A percentile compares a stretch with the other conserved stretches of the same genome.
Evolutionary conservation across 1,140 invertebrate species (phyloP).

Genomic region (Agraylea sexmaculata): DNA sequence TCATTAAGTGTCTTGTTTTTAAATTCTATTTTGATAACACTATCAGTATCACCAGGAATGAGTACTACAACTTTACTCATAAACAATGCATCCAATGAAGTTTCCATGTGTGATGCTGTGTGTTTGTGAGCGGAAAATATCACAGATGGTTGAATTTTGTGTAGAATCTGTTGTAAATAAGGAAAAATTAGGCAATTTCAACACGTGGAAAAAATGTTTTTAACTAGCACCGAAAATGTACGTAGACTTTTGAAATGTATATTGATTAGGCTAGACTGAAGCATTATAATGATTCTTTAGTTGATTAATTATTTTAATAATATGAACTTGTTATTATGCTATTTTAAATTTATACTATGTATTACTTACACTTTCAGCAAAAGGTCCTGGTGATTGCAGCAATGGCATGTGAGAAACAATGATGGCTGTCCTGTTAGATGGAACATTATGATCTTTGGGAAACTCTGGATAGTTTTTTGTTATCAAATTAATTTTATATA

Average conservation of each 20-base stretch:
- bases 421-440: constrained; percentile 41
- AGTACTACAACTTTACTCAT: constrained; percentile 26
- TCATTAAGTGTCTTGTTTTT: constrained; percentile 53
- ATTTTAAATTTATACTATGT: no score
- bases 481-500: constrained; percentile 60
- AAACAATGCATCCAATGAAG: constrained; percentile 27
- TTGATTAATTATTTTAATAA: no score
- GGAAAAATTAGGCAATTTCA: no score
- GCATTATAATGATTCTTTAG: neutral
- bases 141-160: constrained; percentile 57
- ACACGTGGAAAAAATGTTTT: no score
- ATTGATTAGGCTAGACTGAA: neutral
- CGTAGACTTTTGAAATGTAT: no score
- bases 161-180: no score
- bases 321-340: no score
- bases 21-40: constrained; percentile 29
- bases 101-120: constrained; percentile 33
- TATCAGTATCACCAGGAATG: constrained; percentile 22
- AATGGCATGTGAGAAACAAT: constrained; percentile 25
- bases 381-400: constrained; percentile 16
- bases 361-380: constrained; percentile 14
- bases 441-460: constrained; percentile 26
- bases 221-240: no score
- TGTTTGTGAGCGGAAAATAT: constrained; percentile 82
- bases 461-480: constrained; percentile 37